Evolutionary conservation across 1,140 invertebrate species (phyloP), one percentile per base, ranked within the genome.

Genomic region (Yoshiicerus persimilis): DNA sequence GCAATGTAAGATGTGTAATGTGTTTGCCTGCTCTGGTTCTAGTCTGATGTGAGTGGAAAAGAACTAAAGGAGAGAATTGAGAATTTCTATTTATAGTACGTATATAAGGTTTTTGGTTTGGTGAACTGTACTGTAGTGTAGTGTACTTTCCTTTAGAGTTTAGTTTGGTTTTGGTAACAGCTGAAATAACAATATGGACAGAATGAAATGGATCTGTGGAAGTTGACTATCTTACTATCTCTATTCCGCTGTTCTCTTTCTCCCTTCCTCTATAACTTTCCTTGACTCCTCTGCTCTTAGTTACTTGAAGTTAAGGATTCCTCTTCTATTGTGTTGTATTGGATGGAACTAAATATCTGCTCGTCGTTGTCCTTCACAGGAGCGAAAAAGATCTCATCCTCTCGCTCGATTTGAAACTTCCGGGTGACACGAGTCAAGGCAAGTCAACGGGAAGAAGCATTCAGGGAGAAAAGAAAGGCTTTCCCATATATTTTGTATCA

Each of bases 181-280:
- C 87, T 88, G 87, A 84, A 86, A 88, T 88, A 88, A 88, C 87
- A 88, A 85, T 84, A 83, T 88, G 84, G 62, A 87, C 66, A 83
- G 47, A 75, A 84, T 86, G 41, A 38, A 80, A 80, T 80, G 32
- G 75, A 80, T 80, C 34, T 80, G 32, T 30, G n/a, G 13, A n/a
- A 34, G 75, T 80, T 32, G 32, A 23, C 20, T 23, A 36, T 16
- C 38, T 6, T 80, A 11, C 16, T 80, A 38, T 80, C 75, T 80
- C 32, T 27, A 70, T 20, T 47, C 41, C 41, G 11, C 20, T 47
- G 11, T 47, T 47, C 20, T 70, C 25, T 16, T 70, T 38, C 32
- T 36, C 32, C 34, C 32, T 80, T 80, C 64, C 34, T 36, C 16
- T 4, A 80, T 10, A 32, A 36, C 34, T 80, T 80, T 80, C 75